Conservation (phyloP, 2,888 invertebrate species). For the Druceiella hillmani region DNA sequence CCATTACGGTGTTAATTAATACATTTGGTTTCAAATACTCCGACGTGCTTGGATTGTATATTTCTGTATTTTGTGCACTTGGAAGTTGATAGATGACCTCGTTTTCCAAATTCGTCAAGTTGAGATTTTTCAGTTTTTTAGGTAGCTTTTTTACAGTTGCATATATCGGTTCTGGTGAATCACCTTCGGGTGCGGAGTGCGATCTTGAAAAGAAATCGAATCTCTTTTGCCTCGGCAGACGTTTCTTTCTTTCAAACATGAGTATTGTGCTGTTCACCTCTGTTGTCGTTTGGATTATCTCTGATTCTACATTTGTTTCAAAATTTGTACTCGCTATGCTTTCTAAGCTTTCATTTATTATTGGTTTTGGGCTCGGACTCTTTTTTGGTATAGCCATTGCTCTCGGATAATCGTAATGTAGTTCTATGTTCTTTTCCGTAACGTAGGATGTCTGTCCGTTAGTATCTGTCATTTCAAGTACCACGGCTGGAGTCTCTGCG, state of each 20-base stretch:
- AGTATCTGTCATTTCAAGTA: too few species aligned
- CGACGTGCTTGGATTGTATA: constrained; percentile 42
- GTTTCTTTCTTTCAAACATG: constrained; percentile 46
- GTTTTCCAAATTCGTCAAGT: constrained; percentile 44
- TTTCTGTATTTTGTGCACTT: constrained; percentile 38
- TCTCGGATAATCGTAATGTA: constrained; percentile 48
- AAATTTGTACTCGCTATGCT: too few species aligned
- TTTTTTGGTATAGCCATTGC: constrained; percentile 35
- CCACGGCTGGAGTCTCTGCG: constrained; percentile 29
- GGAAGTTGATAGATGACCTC: constrained; percentile 44
- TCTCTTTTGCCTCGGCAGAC: constrained; percentile 39
- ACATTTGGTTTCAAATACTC: constrained; percentile 39
- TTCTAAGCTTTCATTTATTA: too few species aligned
- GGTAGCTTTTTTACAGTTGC: constrained; percentile 50
- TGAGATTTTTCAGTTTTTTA: constrained; percentile 45
- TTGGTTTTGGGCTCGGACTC: constrained; percentile 34
- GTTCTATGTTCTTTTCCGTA: constrained; percentile 49
- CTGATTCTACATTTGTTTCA: too few species aligned
- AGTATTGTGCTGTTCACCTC: constrained; percentile 50
- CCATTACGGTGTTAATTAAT: constrained; percentile 46
- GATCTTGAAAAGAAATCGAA: constrained; percentile 48
- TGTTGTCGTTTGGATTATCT: constrained; percentile 36
- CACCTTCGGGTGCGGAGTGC: constrained; percentile 48
- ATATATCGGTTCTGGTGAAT: constrained; percentile 47
- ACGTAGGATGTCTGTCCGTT: constrained; percentile 36